These are phyloP conservation scores for Acipenser oxyrinchus DNA, from an alignment of 2,797 vertebrate genomes.

Conservation along the genomic window DNA sequence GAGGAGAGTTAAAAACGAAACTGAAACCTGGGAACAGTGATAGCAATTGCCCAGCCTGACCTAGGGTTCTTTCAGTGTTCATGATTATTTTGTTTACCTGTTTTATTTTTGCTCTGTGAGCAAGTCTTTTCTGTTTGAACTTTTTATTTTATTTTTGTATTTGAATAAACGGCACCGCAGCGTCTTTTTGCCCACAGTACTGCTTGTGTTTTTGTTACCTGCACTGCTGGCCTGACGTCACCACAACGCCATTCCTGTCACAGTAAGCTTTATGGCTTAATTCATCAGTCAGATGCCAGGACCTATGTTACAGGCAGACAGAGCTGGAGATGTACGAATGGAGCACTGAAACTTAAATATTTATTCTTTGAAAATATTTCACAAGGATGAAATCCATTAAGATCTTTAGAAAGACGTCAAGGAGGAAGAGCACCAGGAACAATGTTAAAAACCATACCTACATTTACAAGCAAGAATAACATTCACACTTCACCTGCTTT, in stretches of 20 bases:
- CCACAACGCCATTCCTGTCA: not conserved
- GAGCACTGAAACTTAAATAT: constrained; percentile 12
- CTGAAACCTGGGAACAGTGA: too few species aligned
- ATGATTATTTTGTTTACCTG: too few species aligned
- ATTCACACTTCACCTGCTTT: not conserved
- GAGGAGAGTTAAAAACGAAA: too few species aligned
- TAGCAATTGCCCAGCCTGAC: too few species aligned
- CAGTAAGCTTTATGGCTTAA: not conserved
- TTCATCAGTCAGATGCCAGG: not conserved
- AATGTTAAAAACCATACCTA: not conserved
- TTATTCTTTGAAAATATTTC: constrained; percentile 10
- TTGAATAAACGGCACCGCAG: too few species aligned
- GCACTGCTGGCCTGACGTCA: too few species aligned
- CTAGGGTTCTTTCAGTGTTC: too few species aligned
- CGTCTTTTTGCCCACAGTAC: not conserved
- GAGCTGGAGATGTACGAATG: constrained; percentile 6
- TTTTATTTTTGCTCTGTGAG: too few species aligned
- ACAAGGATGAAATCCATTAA: constrained; percentile 1
- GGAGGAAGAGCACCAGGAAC: not conserved
- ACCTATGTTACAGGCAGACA: constrained; percentile 1
- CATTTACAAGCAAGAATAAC: not conserved
- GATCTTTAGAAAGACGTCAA: not conserved
- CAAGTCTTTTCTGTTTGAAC: too few species aligned
- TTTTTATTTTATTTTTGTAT: too few species aligned
- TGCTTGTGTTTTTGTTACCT: too few species aligned